phyloP scores from a whole-genome alignment of 2,113 vertebrate genomes.

The Rhea pennata region DNA sequence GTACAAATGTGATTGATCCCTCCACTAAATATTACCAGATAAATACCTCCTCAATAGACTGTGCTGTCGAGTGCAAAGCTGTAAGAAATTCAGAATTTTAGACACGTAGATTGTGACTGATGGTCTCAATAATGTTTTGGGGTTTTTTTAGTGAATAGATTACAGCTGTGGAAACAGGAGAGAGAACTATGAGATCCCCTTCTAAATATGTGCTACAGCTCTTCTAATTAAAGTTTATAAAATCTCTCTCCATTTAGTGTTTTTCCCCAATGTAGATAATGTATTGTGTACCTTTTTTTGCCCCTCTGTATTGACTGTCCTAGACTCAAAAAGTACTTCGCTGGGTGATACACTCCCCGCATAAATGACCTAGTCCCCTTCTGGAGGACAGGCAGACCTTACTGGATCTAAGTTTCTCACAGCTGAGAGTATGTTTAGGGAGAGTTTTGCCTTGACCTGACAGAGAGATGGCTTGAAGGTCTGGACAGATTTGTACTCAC shows the following conservation, averaged over 20 bases:
- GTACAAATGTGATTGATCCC: conserved; percentile 83
- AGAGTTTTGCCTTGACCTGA: not conserved
- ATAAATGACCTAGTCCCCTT: not conserved
- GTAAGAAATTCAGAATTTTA: conserved; percentile 74
- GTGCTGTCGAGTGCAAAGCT: conserved; percentile 85
- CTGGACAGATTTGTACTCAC: not conserved
- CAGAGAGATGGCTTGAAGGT: not conserved
- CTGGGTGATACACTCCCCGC: not conserved
- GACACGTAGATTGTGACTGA: not conserved
- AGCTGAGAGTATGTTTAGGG: not conserved
- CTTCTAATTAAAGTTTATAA: not conserved
- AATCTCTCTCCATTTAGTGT: not conserved
- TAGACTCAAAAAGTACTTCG: not conserved
- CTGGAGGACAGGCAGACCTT: not conserved
- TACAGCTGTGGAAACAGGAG: not conserved
- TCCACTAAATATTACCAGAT: conserved; percentile 86
- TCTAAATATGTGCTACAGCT: not conserved
- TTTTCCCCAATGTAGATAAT: not conserved
- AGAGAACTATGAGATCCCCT: not conserved
- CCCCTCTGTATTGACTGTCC: not conserved
- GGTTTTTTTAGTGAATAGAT: not conserved
- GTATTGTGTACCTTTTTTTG: not conserved
- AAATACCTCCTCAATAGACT: conserved; percentile 83
- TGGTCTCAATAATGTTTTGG: not conserved
- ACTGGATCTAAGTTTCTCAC: not conserved